Percentiles rank a stretch among this genome's conserved stretches.
phyloP scores from a whole-genome alignment of 2,797 vertebrate species.

The Avahi laniger region DNA sequence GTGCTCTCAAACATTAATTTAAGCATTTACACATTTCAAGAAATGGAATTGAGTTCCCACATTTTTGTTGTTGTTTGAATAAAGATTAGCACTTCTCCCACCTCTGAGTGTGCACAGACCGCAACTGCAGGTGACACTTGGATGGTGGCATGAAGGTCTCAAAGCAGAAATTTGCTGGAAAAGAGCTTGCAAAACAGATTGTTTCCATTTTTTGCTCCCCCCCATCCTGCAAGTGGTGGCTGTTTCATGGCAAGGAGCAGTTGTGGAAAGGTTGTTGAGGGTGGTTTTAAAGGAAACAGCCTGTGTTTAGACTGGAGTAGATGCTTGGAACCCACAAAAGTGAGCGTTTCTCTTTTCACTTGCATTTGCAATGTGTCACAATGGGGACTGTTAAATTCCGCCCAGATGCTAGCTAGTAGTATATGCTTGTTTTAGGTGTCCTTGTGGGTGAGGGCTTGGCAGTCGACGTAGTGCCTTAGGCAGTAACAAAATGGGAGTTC shows the following conservation, averaged over 20 bases:
- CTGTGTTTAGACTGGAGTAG: slow-evolving; percentile 73
- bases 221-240: slow-evolving; percentile 12
- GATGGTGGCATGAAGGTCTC: background rate
- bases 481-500: background rate
- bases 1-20: background rate
- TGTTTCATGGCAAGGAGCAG: slow-evolving; percentile 56
- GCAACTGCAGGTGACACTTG: background rate
- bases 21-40: background rate
- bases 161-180: slow-evolving; percentile 52
- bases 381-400: slow-evolving; percentile 34
- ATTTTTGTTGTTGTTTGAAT: background rate
- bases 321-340: slow-evolving; percentile 56
- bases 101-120: background rate
- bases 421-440: slow-evolving; percentile 37
- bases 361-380: slow-evolving; percentile 54
- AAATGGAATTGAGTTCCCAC: background rate
- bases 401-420: slow-evolving; percentile 48
- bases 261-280: slow-evolving; percentile 62
- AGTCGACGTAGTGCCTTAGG: slow-evolving; percentile 1
- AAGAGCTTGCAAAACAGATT: slow-evolving; percentile 48
- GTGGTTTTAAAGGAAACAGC: slow-evolving; percentile 61
- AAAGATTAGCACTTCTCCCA: background rate
- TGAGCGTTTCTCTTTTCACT: slow-evolving; percentile 47
- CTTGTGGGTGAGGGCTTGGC: slow-evolving; percentile 47
- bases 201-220: slow-evolving; percentile 65